phyloP scores from a whole-genome alignment of 2,113 vertebrate genomes.

The mouse (Mus musculus) region DNA sequence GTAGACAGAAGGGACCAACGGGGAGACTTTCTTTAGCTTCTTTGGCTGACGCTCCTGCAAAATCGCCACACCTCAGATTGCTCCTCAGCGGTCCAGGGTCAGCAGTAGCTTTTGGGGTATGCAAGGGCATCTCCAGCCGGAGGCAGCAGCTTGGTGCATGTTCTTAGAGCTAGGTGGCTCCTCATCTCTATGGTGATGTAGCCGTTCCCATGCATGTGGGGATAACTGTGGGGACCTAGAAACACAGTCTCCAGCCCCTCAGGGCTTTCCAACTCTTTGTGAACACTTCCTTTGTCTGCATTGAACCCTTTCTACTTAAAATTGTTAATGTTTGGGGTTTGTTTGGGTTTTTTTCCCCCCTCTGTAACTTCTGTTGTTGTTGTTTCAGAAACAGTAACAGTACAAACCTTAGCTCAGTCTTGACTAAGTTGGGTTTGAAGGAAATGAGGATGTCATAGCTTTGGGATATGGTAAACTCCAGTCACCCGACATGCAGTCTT shows the following conservation, averaged over 20 bases:
- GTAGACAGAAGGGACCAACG: background rate
- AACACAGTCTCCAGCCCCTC: background rate
- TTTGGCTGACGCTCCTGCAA: background rate
- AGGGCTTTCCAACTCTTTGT: background rate
- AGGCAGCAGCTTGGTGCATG: background rate
- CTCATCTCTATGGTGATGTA: background rate
- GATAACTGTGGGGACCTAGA: background rate
- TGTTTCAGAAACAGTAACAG: slow-evolving; percentile 17
- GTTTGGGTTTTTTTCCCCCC: background rate
- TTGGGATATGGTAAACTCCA: background rate
- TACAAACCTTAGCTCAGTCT: slow-evolving; percentile 12
- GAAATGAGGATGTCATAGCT: background rate
- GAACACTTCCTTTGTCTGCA: background rate
- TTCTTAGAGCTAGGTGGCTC: background rate
- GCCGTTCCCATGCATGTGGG: background rate
- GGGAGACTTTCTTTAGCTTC: background rate
- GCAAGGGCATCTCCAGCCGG: background rate
- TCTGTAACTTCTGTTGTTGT: slow-evolving; percentile 17
- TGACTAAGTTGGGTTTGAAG: slow-evolving; percentile 25
- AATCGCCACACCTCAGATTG: background rate
- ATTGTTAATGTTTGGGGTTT: background rate
- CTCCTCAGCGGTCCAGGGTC: background rate
- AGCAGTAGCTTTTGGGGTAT: background rate
- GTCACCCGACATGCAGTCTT: background rate
- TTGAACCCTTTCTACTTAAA: slow-evolving; percentile 38